Conservation (phyloP, 2,113 vertebrate species). For the Siniperca knerii region DNA sequence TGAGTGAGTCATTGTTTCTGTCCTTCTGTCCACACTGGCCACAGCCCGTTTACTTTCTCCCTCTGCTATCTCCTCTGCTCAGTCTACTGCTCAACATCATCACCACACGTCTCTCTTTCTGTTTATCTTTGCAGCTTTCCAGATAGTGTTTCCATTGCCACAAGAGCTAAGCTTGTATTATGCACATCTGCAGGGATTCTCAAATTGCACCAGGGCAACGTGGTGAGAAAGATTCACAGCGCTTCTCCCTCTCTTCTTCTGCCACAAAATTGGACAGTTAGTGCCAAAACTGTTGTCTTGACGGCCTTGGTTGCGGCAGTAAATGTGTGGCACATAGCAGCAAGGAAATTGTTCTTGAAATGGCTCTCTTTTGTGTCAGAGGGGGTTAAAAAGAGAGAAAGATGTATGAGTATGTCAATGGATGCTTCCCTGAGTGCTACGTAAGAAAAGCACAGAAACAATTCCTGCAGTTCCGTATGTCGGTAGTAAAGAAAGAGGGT, state of each 20-base stretch:
- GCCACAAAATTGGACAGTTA: conserved; percentile 53
- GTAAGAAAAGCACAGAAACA: conserved; percentile 19
- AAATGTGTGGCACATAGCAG: conserved; percentile 38
- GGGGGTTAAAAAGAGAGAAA: conserved; percentile 10
- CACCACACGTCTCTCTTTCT: conserved; percentile 20
- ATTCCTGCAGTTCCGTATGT: conserved; percentile 26
- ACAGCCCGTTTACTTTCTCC: conserved; percentile 8
- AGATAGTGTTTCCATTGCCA: conserved; percentile 43
- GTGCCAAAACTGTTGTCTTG: conserved; percentile 40
- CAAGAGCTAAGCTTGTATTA: conserved; percentile 47
- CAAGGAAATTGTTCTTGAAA: conserved; percentile 43
- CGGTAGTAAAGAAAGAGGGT: conserved; percentile 30
- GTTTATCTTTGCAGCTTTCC: conserved; percentile 46
- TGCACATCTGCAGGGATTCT: conserved; percentile 67
- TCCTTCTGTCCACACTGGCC: neutral
- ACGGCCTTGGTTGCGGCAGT: conserved; percentile 10
- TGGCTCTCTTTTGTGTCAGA: conserved; percentile 38
- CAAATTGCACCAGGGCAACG: conserved; percentile 53
- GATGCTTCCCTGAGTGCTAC: conserved; percentile 24
- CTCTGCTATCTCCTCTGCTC: conserved; percentile 10
- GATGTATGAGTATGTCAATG: conserved; percentile 43
- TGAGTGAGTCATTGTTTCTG: conserved; percentile 32
- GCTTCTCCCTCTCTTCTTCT: conserved; percentile 27
- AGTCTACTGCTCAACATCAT: conserved; percentile 28
- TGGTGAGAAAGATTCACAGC: conserved; percentile 34